These are phyloP conservation scores for Chrysopa pallens DNA, from an alignment of 1,140 invertebrate genomes.

Conservation along the genomic window DNA sequence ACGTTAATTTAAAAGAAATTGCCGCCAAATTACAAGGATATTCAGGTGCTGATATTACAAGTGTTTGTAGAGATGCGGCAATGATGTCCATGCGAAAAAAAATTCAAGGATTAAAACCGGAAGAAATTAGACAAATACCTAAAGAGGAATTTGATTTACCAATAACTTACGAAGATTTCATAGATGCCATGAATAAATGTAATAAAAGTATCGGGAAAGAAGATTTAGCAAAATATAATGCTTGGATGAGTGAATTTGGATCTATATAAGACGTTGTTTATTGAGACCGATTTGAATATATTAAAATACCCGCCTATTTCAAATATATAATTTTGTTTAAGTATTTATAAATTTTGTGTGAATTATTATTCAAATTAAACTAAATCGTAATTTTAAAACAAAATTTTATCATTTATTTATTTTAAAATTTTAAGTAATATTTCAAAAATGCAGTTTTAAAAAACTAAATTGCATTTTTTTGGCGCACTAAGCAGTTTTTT, in stretches of 20 bases:
- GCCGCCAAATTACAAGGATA: constrained; percentile 84
- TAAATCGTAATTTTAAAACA: no score
- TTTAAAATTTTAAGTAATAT: no score
- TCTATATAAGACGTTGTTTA: constrained; percentile 42
- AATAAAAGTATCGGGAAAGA: constrained; percentile 92
- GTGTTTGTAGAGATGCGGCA: constrained; percentile 97
- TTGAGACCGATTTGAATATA: no score
- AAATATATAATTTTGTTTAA: no score
- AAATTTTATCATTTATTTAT: no score
- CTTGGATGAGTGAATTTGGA: constrained; percentile 97
- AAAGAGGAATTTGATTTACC: constrained; percentile 92
- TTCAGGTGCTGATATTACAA: constrained; percentile 96
- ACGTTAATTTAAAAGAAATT: constrained; percentile 69
- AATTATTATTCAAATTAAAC: no score
- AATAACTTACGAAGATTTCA: constrained; percentile 80
- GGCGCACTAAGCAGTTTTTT: constrained; percentile 4
- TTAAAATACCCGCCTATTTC: no score
- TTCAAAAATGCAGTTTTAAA: no score
- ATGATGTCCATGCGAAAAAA: constrained; percentile 98
- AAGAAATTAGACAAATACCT: constrained; percentile 84
- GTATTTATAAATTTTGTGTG: no score
- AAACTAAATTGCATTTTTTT: neutral
- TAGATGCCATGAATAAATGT: constrained; percentile 81
- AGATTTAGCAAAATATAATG: constrained; percentile 91
- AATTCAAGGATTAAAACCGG: constrained; percentile 83